These are phyloP conservation scores for Falco peregrinus DNA, from an alignment of 2,797 vertebrate species.

Conservation along the genomic window DNA sequence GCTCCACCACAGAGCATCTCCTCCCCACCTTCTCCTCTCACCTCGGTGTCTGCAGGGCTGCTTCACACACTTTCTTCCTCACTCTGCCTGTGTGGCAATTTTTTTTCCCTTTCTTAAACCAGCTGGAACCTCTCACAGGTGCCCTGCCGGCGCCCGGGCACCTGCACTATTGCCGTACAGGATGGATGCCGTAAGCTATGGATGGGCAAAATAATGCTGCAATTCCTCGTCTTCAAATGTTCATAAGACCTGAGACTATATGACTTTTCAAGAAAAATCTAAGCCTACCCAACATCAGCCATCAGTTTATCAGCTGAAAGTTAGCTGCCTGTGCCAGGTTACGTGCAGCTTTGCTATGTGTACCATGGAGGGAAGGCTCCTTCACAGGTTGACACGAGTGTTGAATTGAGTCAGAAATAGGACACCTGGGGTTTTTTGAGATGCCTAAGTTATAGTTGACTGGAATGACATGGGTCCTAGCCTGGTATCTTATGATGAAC, in stretches of 20 bases:
- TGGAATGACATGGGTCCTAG: background rate
- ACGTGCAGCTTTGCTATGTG: fast-evolving
- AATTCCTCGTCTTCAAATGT: background rate
- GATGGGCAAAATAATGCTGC: background rate
- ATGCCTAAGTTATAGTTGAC: background rate
- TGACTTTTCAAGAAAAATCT: background rate
- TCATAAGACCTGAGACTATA: background rate
- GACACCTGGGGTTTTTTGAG: background rate
- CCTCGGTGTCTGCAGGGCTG: background rate
- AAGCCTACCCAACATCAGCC: background rate
- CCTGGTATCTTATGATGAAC: background rate
- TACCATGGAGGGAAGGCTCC: background rate
- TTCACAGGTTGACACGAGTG: background rate
- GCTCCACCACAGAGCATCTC: background rate
- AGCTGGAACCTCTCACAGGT: fast-evolving
- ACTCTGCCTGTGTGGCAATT: background rate
- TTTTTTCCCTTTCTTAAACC: background rate
- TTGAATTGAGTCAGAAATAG: background rate
- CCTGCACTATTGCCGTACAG: background rate
- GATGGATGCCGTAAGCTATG: background rate
- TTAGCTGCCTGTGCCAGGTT: background rate
- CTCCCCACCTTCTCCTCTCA: background rate
- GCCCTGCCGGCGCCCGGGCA: background rate
- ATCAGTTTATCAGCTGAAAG: background rate
- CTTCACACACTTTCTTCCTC: background rate